phyloP scores from a whole-genome alignment of 2,113 vertebrate genomes.

The Alosa alosa region DNA sequence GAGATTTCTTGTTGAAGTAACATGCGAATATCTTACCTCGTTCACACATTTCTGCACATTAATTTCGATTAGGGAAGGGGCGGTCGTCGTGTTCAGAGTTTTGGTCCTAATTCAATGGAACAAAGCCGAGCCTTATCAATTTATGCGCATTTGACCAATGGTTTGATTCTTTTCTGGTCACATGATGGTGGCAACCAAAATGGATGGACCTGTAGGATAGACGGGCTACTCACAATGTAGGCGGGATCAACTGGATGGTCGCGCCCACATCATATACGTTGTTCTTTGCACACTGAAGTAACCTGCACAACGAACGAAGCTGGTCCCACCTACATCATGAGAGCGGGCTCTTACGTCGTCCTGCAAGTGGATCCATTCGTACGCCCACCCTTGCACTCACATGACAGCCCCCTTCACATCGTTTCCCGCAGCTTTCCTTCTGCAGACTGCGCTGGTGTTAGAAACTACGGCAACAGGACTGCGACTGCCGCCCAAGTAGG shows the following conservation, averaged over 20 bases:
- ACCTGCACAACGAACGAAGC: conserved; percentile 2
- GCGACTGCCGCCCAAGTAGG: conserved; percentile 1
- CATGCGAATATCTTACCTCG: conserved; percentile 47
- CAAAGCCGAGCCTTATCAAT: conserved; percentile 76
- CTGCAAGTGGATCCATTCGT: conserved; percentile 12
- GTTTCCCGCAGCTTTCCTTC: not conserved
- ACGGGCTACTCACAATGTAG: not conserved
- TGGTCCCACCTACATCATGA: not conserved
- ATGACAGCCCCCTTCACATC: conserved; percentile 2
- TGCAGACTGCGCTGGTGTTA: not conserved
- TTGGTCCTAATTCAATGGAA: conserved; percentile 78
- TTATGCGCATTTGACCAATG: conserved; percentile 78
- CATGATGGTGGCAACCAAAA: conserved; percentile 73
- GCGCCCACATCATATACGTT: not conserved
- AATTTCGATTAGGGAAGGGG: conserved; percentile 62
- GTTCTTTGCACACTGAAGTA: not conserved
- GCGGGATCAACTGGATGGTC: not conserved
- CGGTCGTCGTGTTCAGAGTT: conserved; percentile 70
- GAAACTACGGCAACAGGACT: conserved; percentile 14
- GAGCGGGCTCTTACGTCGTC: not conserved
- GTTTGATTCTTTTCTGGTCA: conserved; percentile 69
- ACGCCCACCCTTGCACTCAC: not conserved
- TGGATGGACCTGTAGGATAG: conserved; percentile 1
- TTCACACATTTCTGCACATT: conserved; percentile 80
- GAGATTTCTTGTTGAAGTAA: not conserved